Conservation (phyloP, 2,797 vertebrate genomes). For the Hylomyscus alleni region DNA sequence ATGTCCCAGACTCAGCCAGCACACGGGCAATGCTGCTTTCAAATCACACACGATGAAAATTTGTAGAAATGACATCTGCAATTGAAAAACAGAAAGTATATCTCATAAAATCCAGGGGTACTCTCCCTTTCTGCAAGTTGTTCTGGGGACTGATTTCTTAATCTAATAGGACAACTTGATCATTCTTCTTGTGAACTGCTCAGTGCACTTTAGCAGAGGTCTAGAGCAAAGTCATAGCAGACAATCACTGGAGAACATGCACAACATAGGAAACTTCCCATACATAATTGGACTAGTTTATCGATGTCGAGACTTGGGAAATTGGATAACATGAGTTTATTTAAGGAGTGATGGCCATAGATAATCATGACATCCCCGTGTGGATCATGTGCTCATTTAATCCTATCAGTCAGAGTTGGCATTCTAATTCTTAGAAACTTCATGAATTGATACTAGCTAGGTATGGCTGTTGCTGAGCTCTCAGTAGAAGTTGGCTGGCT, state of each 20-base stretch:
- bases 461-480: background rate
- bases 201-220: background rate
- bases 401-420: background rate
- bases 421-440: background rate
- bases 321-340: background rate
- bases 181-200: background rate
- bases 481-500: background rate
- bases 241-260: background rate
- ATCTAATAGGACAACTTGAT: constrained; percentile 65
- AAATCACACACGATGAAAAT: constrained; percentile 65
- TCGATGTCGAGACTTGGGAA: background rate
- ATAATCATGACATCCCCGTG: accelerated
- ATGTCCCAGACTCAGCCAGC: constrained; percentile 61
- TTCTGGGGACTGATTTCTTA: constrained; percentile 59
- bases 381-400: background rate
- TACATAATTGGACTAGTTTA: background rate
- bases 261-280: background rate
- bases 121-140: constrained; percentile 42
- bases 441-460: background rate
- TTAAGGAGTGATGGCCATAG: background rate
- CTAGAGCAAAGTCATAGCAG: background rate
- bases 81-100: constrained; percentile 59
- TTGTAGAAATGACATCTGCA: constrained; percentile 76
- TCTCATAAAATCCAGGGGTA: constrained; percentile 39
- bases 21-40: constrained; percentile 69